phyloP scores from a whole-genome alignment of 1,140 invertebrate genomes.

The Vanessa atalanta region DNA sequence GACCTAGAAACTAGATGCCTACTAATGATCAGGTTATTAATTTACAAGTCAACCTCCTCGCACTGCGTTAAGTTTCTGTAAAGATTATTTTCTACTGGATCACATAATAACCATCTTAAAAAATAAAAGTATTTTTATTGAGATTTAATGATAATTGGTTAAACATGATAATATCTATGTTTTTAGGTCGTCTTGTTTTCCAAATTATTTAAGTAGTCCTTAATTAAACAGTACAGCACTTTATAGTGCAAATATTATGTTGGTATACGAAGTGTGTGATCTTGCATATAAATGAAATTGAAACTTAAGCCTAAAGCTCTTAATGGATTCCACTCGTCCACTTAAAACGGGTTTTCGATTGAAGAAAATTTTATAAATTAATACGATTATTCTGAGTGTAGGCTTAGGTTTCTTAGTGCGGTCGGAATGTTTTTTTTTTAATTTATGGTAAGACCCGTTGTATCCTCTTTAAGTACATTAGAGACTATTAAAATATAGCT shows the following conservation, averaged over 20 bases:
- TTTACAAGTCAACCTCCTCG: too few relatives aligned
- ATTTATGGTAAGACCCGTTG: background rate
- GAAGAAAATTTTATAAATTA: slow-evolving; percentile 25
- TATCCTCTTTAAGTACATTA: too few relatives aligned
- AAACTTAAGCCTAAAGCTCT: slow-evolving; percentile 35
- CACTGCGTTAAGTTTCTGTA: too few relatives aligned
- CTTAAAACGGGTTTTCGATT: slow-evolving; percentile 30
- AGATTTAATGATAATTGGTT: background rate
- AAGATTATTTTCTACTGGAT: too few relatives aligned
- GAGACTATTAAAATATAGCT: too few relatives aligned
- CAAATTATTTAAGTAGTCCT: slow-evolving; percentile 4
- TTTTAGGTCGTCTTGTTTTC: slow-evolving; percentile 1
- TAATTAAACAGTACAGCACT: slow-evolving; percentile 27
- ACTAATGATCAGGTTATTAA: too few relatives aligned
- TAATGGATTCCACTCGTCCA: slow-evolving; percentile 38
- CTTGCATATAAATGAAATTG: slow-evolving; percentile 38
- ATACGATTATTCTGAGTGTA: background rate
- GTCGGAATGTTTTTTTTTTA: background rate
- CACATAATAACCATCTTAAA: too few relatives aligned
- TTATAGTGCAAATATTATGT: slow-evolving; percentile 34
- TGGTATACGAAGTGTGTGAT: slow-evolving; percentile 32
- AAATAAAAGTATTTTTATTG: too few relatives aligned
- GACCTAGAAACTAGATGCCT: too few relatives aligned
- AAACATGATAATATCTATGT: background rate
- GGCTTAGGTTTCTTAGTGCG: background rate